Conservation (phyloP, 1,140 invertebrate genomes). For the Drosophila elegans region DNA sequence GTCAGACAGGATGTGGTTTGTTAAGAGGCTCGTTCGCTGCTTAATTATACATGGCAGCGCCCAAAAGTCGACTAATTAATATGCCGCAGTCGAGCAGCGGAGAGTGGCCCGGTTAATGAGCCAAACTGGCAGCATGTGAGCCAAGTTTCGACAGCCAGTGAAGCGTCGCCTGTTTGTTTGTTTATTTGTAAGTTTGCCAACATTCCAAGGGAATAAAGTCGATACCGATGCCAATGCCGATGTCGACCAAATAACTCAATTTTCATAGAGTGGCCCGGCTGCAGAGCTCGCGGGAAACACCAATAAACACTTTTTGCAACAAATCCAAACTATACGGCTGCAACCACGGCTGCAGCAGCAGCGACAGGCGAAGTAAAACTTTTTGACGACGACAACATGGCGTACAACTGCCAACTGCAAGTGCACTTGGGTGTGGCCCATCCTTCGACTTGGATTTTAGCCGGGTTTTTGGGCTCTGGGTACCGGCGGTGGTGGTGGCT, state of each 20-base stretch:
- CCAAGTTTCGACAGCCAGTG: constrained; percentile 66
- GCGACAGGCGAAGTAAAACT: constrained; percentile 63
- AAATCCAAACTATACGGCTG: constrained; percentile 66
- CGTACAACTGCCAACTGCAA: constrained; percentile 72
- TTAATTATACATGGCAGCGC: constrained; percentile 80
- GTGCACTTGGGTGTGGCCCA: constrained; percentile 46
- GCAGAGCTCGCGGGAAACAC: constrained; percentile 55
- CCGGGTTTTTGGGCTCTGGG: not conserved
- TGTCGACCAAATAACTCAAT: constrained; percentile 69
- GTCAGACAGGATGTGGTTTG: constrained; percentile 71
- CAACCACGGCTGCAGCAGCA: constrained; percentile 33
- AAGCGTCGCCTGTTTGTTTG: constrained; percentile 42
- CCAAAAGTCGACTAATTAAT: constrained; percentile 82
- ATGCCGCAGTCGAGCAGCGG: constrained; percentile 57
- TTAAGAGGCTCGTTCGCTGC: constrained; percentile 57
- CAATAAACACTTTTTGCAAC: constrained; percentile 81
- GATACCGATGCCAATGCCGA: constrained; percentile 1
- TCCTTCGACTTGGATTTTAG: not conserved
- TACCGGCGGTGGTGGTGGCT: not conserved
- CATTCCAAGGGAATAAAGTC: not conserved
- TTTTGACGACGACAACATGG: constrained; percentile 78
- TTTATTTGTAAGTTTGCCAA: constrained; percentile 2
- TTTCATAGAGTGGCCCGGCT: constrained; percentile 67
- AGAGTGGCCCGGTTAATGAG: constrained; percentile 71
- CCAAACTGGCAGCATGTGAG: constrained; percentile 73